A percentile compares a stretch with the other conserved stretches of the same genome.
These are phyloP conservation scores for Perca schrenkii DNA, from an alignment of 2,113 vertebrate genomes.

Conservation along the genomic window DNA sequence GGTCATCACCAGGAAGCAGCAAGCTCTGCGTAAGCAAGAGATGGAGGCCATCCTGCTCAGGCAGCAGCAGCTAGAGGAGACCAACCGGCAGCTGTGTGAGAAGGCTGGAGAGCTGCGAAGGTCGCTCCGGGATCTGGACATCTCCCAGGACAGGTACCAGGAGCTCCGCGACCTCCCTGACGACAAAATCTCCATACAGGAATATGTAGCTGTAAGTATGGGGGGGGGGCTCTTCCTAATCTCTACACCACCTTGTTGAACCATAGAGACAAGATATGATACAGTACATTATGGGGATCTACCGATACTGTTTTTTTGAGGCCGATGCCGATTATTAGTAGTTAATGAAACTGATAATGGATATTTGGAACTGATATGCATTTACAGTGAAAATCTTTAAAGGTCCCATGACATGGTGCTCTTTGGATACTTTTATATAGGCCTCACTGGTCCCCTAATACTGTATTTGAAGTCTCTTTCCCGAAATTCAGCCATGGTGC, in stretches of 20 bases:
- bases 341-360: too few relatives aligned
- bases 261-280: neutral
- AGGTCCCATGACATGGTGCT: too few relatives aligned
- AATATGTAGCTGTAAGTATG: conserved; percentile 92
- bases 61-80: conserved; percentile 96
- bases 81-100: conserved; percentile 91
- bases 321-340: too few relatives aligned
- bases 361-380: too few relatives aligned
- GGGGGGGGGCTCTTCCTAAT: neutral
- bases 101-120: conserved; percentile 91
- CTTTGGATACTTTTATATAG: too few relatives aligned
- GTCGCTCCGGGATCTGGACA: conserved; percentile 90
- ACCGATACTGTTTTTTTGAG: too few relatives aligned
- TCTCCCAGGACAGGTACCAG: conserved; percentile 89
- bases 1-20: conserved; percentile 89
- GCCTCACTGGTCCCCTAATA: too few relatives aligned
- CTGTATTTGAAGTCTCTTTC: too few relatives aligned
- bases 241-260: neutral
- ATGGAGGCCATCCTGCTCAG: conserved; percentile 92
- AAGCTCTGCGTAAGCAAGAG: conserved; percentile 94
- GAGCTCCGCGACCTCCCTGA: conserved; percentile 90
- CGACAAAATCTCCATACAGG: conserved; percentile 93
- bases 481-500: too few relatives aligned
- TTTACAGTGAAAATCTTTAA: too few relatives aligned
- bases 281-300: too few relatives aligned